Conservation (phyloP, 1,140 invertebrate species). For the Drosophila serrata region DNA sequence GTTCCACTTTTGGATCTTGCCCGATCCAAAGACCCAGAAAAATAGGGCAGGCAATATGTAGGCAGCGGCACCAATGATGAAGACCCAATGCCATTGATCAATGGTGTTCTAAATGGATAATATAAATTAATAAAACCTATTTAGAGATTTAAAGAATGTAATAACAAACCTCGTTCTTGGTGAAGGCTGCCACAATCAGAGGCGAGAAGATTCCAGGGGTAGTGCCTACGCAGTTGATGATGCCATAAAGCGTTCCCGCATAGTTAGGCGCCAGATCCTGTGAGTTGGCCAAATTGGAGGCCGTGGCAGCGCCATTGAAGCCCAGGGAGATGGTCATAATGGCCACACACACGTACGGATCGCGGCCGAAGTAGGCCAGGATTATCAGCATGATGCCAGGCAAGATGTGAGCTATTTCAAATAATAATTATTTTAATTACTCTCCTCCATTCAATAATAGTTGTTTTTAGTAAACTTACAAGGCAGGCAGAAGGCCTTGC, state of each 20-base stretch:
- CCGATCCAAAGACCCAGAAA: slow-evolving; percentile 89
- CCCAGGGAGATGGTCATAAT: slow-evolving; percentile 91
- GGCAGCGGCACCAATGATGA: slow-evolving; percentile 90
- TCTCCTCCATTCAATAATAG: neutral
- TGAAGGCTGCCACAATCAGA: slow-evolving; percentile 89
- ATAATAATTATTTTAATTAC: neutral
- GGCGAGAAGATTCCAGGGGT: slow-evolving; percentile 91
- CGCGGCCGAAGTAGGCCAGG: slow-evolving; percentile 89
- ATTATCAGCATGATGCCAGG: slow-evolving; percentile 89
- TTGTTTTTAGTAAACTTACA: slow-evolving; percentile 86
- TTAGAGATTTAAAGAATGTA: slow-evolving; percentile 28
- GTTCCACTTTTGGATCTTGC: slow-evolving; percentile 89
- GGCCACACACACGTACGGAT: slow-evolving; percentile 87
- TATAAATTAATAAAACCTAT: neutral
- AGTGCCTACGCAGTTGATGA: slow-evolving; percentile 90
- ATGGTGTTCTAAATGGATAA: slow-evolving; percentile 88
- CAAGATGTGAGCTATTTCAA: slow-evolving; percentile 88
- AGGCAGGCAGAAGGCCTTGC: slow-evolving; percentile 90
- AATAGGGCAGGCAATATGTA: slow-evolving; percentile 90
- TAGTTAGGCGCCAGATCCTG: slow-evolving; percentile 90
- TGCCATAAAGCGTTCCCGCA: slow-evolving; percentile 91
- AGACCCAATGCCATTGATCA: slow-evolving; percentile 91
- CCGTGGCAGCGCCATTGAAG: slow-evolving; percentile 93
- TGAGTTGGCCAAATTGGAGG: slow-evolving; percentile 93
- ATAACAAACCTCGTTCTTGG: slow-evolving; percentile 87